These are phyloP conservation scores for Metopolophium dirhodum DNA, from an alignment of 1,140 invertebrate species.

Conservation along the genomic window DNA sequence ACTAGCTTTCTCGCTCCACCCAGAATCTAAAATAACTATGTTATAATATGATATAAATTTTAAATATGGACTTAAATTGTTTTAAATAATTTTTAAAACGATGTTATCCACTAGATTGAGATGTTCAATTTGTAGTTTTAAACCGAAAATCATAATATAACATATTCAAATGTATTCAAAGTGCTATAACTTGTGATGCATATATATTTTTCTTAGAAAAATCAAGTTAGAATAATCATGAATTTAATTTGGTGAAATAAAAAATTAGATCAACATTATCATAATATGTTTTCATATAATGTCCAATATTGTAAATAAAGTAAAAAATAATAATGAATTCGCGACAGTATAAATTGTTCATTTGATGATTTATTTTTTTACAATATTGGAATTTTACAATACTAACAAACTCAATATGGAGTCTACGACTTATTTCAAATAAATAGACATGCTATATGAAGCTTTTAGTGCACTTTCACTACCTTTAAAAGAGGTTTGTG, in stretches of 20 bases:
- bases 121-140: too few species aligned
- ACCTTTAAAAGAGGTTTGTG: neutral
- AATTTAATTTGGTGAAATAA: neutral
- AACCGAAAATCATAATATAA: too few species aligned
- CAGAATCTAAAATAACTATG: too few species aligned
- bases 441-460: neutral
- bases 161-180: too few species aligned
- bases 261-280: neutral
- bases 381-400: neutral
- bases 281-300: neutral
- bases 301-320: neutral
- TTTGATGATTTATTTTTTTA: neutral
- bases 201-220: neutral
- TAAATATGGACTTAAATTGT: too few species aligned
- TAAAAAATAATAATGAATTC: neutral
- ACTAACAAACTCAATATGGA: neutral
- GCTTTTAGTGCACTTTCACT: neutral
- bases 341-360: neutral
- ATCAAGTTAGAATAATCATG: neutral
- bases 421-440: slow-evolving; percentile 13
- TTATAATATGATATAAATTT: too few species aligned
- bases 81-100: too few species aligned
- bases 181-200: too few species aligned
- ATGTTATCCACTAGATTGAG: too few species aligned
- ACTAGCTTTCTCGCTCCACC: too few species aligned